Percentiles rank a stretch among this genome's conserved stretches.
These are phyloP conservation scores for Capromys pilorides DNA, from an alignment of 2,797 vertebrate genomes.

Conservation along the genomic window DNA sequence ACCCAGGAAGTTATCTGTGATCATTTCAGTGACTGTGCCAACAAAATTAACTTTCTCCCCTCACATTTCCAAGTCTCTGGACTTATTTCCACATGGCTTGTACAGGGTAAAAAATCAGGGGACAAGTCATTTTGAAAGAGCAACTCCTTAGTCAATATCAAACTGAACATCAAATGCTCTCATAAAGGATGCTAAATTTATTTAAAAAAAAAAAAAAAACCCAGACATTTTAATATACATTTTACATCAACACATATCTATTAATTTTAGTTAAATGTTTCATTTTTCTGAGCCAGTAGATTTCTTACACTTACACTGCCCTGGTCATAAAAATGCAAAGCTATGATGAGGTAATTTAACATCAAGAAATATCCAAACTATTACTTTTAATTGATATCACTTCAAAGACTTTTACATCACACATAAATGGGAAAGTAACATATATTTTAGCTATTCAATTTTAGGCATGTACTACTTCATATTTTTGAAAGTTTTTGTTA, in stretches of 20 bases:
- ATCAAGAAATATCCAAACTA: slow-evolving; percentile 51
- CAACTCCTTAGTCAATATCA: slow-evolving; percentile 3
- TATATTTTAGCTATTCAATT: slow-evolving; percentile 54
- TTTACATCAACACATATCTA: slow-evolving; percentile 38
- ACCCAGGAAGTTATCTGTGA: slow-evolving; percentile 38
- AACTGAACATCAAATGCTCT: slow-evolving; percentile 1
- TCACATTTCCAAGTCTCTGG: slow-evolving; percentile 31
- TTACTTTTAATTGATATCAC: slow-evolving; percentile 39
- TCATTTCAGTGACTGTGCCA: not conserved
- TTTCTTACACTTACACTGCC: slow-evolving; percentile 34
- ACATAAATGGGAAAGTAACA: slow-evolving; percentile 20
- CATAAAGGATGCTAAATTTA: slow-evolving; percentile 20
- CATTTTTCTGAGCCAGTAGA: slow-evolving; percentile 46
- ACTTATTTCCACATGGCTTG: slow-evolving; percentile 12
- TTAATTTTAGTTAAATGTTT: slow-evolving; percentile 61
- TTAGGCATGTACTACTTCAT: slow-evolving; percentile 20
- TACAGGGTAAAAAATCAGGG: slow-evolving; percentile 11
- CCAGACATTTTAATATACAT: slow-evolving; percentile 37
- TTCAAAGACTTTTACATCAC: slow-evolving; percentile 31
- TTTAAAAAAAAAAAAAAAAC: slow-evolving; percentile 30
- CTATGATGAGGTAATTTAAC: not conserved
- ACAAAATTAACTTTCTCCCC: slow-evolving; percentile 7
- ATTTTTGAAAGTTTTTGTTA: slow-evolving; percentile 57
- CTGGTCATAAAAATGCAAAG: slow-evolving; percentile 49
- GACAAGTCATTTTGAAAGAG: slow-evolving; percentile 23